These are phyloP conservation scores for Brachionus manjavacas DNA, from an alignment of 1,140 invertebrate species.

Conservation along the genomic window DNA sequence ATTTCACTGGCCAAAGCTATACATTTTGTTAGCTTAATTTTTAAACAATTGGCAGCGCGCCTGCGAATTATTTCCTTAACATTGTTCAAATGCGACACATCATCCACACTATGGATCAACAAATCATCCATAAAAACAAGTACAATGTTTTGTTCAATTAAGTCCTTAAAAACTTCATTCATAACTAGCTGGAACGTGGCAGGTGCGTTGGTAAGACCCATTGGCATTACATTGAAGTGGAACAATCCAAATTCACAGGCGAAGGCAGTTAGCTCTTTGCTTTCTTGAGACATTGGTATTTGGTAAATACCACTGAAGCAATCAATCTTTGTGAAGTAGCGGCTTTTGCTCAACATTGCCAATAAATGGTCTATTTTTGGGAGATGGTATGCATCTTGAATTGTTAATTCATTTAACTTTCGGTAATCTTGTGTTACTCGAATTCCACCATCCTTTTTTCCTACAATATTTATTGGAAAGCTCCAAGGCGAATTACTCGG, in stretches of 20 bases:
- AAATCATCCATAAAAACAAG: too few species aligned
- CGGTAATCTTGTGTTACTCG: slow-evolving; percentile 15
- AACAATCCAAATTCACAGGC: slow-evolving; percentile 39
- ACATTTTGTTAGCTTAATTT: too few species aligned
- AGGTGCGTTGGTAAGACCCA: slow-evolving; percentile 54
- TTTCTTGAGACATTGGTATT: neutral
- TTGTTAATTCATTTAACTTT: slow-evolving; percentile 5
- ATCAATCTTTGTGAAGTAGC: slow-evolving; percentile 13
- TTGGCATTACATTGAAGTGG: slow-evolving; percentile 52
- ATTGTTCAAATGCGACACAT: too few species aligned
- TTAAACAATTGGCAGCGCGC: too few species aligned
- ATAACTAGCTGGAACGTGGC: slow-evolving; percentile 51
- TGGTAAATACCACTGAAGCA: neutral
- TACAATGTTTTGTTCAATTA: too few species aligned
- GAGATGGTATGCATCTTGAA: neutral
- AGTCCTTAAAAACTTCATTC: slow-evolving; percentile 43
- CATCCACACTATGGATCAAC: too few species aligned
- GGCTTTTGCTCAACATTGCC: neutral
- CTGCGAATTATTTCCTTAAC: too few species aligned
- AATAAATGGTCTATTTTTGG: slow-evolving; percentile 8
- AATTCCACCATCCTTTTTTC: slow-evolving; percentile 14
- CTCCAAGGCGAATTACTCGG: neutral
- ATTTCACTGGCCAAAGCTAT: too few species aligned
- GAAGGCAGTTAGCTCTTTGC: neutral
- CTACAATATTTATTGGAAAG: neutral